Percentiles rank a stretch among this genome's conserved stretches.
Conservation (phyloP, 1,140 invertebrate genomes). For the Drosophila pseudoananassae region DNA sequence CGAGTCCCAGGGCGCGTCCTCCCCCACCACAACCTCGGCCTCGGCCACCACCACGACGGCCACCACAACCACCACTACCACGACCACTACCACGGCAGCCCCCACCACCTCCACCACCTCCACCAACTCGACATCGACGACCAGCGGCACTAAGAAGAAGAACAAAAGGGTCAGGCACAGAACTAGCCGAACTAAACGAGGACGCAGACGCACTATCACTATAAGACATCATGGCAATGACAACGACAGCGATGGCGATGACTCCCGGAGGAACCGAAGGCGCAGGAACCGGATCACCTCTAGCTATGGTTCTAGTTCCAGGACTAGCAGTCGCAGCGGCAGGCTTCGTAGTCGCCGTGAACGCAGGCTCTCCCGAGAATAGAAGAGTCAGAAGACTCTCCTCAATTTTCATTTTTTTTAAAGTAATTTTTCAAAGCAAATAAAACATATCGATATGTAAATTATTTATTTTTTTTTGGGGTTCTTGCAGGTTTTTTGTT, state of each 20-base stretch:
- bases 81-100: not conserved
- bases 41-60: constrained; percentile 1
- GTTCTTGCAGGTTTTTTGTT: too few relatives aligned
- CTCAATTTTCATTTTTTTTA: not conserved
- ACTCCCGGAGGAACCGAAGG: too few relatives aligned
- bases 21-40: not conserved
- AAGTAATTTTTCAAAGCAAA: not conserved
- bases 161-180: not conserved
- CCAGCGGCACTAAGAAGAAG: not conserved
- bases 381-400: not conserved
- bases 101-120: not conserved
- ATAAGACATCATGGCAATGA: too few relatives aligned
- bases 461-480: not conserved
- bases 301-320: not conserved
- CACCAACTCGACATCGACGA: not conserved
- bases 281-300: not conserved
- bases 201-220: too few relatives aligned
- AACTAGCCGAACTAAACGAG: too few relatives aligned
- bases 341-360: not conserved
- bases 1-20: not conserved
- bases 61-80: not conserved
- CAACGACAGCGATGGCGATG: too few relatives aligned
- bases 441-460: constrained; percentile 1
- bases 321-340: not conserved
- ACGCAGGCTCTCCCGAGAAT: not conserved